Evolutionary conservation across 2,113 vertebrate species (phyloP), one percentile per base, ranked within the genome.

Genomic region (Corythoichthys haematopterus): DNA sequence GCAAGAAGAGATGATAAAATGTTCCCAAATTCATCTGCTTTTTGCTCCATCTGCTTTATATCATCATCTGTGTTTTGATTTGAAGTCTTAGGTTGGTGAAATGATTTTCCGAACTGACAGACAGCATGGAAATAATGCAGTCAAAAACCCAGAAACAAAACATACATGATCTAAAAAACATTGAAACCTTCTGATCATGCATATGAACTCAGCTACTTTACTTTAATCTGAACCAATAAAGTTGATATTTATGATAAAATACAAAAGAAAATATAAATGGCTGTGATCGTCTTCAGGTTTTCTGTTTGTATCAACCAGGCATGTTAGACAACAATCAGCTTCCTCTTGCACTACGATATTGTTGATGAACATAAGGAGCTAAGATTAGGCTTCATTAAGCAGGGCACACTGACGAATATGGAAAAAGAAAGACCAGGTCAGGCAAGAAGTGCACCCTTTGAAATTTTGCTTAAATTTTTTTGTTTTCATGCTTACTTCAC

Each of bases 401-500:
- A 33, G 3, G 57, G 60, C 51, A 61, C 65, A 43, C 3, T 15
- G 1, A 66, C 58, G 40, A 71, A 65, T 14, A 72, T 28, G 62
- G 12, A 76, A 36, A 71, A 14, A 65, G 12, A 14, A 37, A 69
- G 58, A 20, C 33, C 56, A 59, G 35, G 6, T 37, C 45, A 35
- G 5, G n/a, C 9, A 28, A 28, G 20, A 2, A 53, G 59, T 64
- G 35, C 55, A 3, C 52, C 5, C 20, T 9, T 3, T 20, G 55
- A 73, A 75, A 68, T 71, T 48, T 64, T 50, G 46, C 60, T 47
- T 52, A 46, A 72, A 56, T 58, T 52, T 65, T 57, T 35, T 66
- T 43, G 10, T 15, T 53, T 75, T 74, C 60, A 75, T 64, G 71
- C 60, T 51, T n/a, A n/a, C n/a, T n/a, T n/a, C n/a, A n/a, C n/a